phyloP scores from a whole-genome alignment of 2,797 vertebrate genomes.

The Bovichtus diacanthus region DNA sequence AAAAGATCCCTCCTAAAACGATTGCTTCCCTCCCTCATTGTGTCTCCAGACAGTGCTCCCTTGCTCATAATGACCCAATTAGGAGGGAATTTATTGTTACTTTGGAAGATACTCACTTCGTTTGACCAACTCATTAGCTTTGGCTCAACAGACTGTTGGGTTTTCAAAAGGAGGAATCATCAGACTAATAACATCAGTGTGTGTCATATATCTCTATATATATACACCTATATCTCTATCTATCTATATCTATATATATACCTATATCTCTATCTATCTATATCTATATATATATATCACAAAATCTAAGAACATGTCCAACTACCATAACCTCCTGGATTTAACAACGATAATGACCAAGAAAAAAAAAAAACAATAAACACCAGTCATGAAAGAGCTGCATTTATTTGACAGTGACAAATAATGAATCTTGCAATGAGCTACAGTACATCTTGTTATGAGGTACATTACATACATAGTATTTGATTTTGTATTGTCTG shows the following conservation, averaged over 20 bases:
- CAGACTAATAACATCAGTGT: neutral
- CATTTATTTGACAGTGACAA: constrained; percentile 75
- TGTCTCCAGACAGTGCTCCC: neutral
- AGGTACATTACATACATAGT: constrained; percentile 58
- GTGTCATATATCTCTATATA: too few relatives aligned
- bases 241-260: too few relatives aligned
- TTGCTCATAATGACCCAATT: neutral
- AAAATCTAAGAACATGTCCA: neutral
- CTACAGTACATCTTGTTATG: constrained; percentile 60
- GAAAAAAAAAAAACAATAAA: neutral
- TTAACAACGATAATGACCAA: neutral
- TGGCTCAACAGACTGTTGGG: neutral
- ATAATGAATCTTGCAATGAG: constrained; percentile 45
- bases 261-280: too few relatives aligned
- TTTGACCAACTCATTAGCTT: neutral
- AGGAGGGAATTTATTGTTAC: neutral
- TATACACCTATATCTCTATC: too few relatives aligned
- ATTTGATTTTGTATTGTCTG: constrained; percentile 45
- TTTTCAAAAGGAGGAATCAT: constrained; percentile 2
- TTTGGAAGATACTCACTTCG: neutral
- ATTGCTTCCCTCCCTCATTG: neutral
- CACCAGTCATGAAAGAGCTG: constrained; percentile 52
- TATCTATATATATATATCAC: too few relatives aligned
- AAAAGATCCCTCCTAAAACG: neutral
- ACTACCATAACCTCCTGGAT: neutral